Percentiles rank a stretch among this genome's conserved stretches.
These are phyloP conservation scores for Eilema sororculum DNA, from an alignment of 2,888 invertebrate species.

Conservation along the genomic window DNA sequence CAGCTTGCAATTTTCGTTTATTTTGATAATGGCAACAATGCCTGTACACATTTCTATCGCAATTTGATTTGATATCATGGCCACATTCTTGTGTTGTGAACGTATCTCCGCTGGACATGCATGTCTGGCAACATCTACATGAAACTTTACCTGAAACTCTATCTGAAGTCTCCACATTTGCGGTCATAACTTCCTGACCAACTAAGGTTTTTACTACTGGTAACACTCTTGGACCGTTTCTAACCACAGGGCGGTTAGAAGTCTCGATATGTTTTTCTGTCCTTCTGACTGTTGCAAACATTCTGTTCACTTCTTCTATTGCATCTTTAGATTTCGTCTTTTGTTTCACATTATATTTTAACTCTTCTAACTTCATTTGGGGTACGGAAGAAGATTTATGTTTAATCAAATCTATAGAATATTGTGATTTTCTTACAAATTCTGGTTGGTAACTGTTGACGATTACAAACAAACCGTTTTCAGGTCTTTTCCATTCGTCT, in stretches of 20 bases:
- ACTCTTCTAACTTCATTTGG: slow-evolving; percentile 80
- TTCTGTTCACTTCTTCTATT: slow-evolving; percentile 78
- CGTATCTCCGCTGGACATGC: slow-evolving; percentile 74
- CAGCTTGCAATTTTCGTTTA: slow-evolving; percentile 41
- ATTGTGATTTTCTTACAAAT: slow-evolving; percentile 50
- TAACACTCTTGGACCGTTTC: slow-evolving; percentile 75
- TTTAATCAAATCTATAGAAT: slow-evolving; percentile 62
- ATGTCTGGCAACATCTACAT: slow-evolving; percentile 63
- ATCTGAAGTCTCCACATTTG: slow-evolving; percentile 7
- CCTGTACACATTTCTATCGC: slow-evolving; percentile 60
- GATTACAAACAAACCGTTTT: slow-evolving; percentile 62
- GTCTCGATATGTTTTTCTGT: slow-evolving; percentile 47
- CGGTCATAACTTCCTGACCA: slow-evolving; percentile 14
- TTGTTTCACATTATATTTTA: slow-evolving; percentile 71
- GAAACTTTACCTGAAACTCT: slow-evolving; percentile 21
- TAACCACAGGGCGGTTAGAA: slow-evolving; percentile 68
- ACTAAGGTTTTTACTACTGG: slow-evolving; percentile 72
- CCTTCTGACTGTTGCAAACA: slow-evolving; percentile 75
- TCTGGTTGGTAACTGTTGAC: slow-evolving; percentile 63
- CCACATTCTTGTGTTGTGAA: slow-evolving; percentile 54
- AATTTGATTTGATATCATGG: slow-evolving; percentile 47
- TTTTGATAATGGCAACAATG: slow-evolving; percentile 65
- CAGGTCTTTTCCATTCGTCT: slow-evolving; percentile 47
- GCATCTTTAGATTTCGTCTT: slow-evolving; percentile 74
- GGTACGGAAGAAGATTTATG: slow-evolving; percentile 80